Conservation (phyloP, 2,113 vertebrate species). For the Odontesthes bonariensis region DNA sequence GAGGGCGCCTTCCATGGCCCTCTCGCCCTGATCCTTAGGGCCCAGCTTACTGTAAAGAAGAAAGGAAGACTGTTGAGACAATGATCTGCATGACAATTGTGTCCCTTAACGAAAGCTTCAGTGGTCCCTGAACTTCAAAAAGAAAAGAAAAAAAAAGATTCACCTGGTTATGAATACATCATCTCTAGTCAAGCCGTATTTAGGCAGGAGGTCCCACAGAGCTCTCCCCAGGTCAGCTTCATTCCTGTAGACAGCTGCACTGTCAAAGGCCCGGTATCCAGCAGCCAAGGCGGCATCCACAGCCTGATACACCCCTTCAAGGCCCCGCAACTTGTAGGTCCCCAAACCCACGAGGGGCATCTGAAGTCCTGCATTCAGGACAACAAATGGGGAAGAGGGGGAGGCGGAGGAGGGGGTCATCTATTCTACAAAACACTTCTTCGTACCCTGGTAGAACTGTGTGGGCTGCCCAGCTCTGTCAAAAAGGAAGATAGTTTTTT, state of each 20-base stretch:
- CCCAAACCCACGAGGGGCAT: slow-evolving; percentile 89
- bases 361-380: slow-evolving; percentile 76
- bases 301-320: slow-evolving; percentile 64
- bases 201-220: slow-evolving; percentile 80
- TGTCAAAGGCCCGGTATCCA: slow-evolving; percentile 87
- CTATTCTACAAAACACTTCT: background rate
- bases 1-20: slow-evolving; percentile 75
- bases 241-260: slow-evolving; percentile 85
- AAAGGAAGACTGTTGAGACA: background rate
- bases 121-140: no score
- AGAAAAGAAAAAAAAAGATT: background rate
- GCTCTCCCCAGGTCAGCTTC: slow-evolving; percentile 81
- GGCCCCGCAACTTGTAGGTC: slow-evolving; percentile 79
- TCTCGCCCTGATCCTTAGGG: slow-evolving; percentile 82
- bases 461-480: background rate
- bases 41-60: slow-evolving; percentile 78
- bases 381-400: slow-evolving; percentile 48
- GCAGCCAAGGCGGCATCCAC: slow-evolving; percentile 82
- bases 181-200: slow-evolving; percentile 76
- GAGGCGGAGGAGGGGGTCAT: slow-evolving; percentile 49
- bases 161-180: slow-evolving; percentile 85
- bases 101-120: background rate
- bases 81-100: background rate
- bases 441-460: background rate
- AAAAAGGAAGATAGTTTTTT: background rate